A percentile compares a stretch with the other conserved stretches of the same genome.
These are phyloP conservation scores for Epsilonema sp. DNA, from an alignment of 2,888 invertebrate species.

Conservation along the genomic window DNA sequence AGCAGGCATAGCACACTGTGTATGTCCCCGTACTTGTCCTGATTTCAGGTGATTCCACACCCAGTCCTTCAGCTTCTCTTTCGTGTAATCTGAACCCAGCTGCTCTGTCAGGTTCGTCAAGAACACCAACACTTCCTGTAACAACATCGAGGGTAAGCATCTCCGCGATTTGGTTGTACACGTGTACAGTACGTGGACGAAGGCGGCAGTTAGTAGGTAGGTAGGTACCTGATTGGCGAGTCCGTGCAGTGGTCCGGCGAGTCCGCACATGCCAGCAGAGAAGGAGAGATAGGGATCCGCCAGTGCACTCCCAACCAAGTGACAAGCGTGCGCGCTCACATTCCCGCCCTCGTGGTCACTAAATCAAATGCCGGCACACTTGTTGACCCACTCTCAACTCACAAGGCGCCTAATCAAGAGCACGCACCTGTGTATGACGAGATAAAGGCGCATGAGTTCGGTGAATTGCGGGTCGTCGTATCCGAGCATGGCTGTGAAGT, in stretches of 20 bases:
- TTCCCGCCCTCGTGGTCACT: conserved; percentile 92
- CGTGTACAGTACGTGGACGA: no score
- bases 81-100: conserved; percentile 58
- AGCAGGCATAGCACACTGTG: background rate
- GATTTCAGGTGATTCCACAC: conserved; percentile 89
- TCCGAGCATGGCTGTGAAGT: conserved; percentile 75
- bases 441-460: conserved; percentile 74
- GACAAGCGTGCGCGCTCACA: conserved; percentile 80
- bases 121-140: conserved; percentile 64
- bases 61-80: conserved; percentile 80
- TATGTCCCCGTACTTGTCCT: conserved; percentile 44
- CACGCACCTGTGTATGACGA: conserved; percentile 62
- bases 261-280: conserved; percentile 73
- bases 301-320: conserved; percentile 75
- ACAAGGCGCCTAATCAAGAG: background rate
- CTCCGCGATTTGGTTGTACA: background rate
- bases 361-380: conserved; percentile 17
- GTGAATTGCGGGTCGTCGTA: conserved; percentile 56
- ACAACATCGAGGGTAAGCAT: background rate
- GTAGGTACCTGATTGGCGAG: conserved; percentile 70
- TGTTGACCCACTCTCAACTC: no score
- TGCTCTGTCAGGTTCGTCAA: conserved; percentile 65
- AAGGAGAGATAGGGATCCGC: conserved; percentile 83
- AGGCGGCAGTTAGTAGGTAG: no score
- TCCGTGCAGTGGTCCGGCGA: conserved; percentile 86